Evolutionary conservation across 2,888 invertebrate genomes (phyloP), one percentile per base, ranked within the genome.

Genomic region (Zootermopsis nevadensis): DNA sequence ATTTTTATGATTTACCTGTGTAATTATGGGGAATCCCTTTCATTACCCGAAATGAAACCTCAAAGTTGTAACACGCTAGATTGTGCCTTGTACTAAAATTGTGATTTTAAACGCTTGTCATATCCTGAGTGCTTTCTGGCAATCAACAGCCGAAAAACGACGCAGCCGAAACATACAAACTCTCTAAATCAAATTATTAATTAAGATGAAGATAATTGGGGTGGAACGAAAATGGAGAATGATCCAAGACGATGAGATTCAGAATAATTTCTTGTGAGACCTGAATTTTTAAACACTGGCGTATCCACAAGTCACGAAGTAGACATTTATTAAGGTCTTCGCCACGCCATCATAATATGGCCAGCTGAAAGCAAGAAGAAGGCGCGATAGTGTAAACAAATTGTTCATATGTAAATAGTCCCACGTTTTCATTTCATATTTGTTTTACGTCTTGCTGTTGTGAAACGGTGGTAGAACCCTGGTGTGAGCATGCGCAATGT

Each of bases 101-200:
- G 69, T 69, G 69, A 69, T 33, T 69, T 69, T 69, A 69, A 33
- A 60, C 6, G 69, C 69, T 33, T 69, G 69, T 69, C 69, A 22
- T 27, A 10, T 60, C n/a, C n/a, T 60, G 60, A 1, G 60, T 12
- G n/a, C 3, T 15, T 15, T n/a, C n/a, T n/a, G n/a, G n/a, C n/a
- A n/a, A n/a, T n/a, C n/a, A n/a, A n/a, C n/a, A n/a, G n/a, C n/a
- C n/a, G n/a, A n/a, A n/a, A n/a, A n/a, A n/a, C n/a, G n/a, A n/a
- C n/a, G n/a, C n/a, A n/a, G n/a, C n/a, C n/a, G n/a, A n/a, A n/a
- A n/a, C n/a, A n/a, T n/a, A n/a, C n/a, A n/a, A n/a, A n/a, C n/a
- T n/a, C n/a, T n/a, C n/a, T n/a, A n/a, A n/a, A n/a, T n/a, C n/a
- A n/a, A n/a, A n/a, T n/a, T n/a, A n/a, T n/a, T n/a, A n/a, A 38